Percentiles rank a stretch among this genome's conserved stretches.
Evolutionary conservation across 2,113 vertebrate genomes (phyloP).

Genomic region (Naja naja): DNA sequence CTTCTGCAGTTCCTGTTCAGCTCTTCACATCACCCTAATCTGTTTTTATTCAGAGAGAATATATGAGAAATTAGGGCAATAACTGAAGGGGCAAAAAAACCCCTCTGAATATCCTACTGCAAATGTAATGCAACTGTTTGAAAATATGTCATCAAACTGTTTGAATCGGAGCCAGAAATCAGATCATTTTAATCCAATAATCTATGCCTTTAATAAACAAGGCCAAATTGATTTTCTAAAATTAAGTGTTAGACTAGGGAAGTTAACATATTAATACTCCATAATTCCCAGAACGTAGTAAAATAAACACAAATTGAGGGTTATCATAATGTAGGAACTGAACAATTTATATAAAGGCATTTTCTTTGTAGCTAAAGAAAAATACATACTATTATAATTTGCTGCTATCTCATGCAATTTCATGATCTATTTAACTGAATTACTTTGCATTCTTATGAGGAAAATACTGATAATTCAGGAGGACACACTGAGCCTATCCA

Average conservation of each 20-base stretch:
- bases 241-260: slow-evolving; percentile 45
- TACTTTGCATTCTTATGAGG: slow-evolving; percentile 13
- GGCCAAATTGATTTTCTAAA: slow-evolving; percentile 57
- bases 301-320: slow-evolving; percentile 42
- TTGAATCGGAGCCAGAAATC: slow-evolving; percentile 57
- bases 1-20: not conserved
- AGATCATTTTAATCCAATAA: slow-evolving; percentile 63
- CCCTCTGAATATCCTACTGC: slow-evolving; percentile 31
- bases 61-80: slow-evolving; percentile 33
- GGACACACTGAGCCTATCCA: not conserved
- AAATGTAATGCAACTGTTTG: slow-evolving; percentile 35
- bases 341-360: slow-evolving; percentile 21
- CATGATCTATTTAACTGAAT: slow-evolving; percentile 14
- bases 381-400: slow-evolving; percentile 12
- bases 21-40: slow-evolving; percentile 19
- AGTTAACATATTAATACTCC: slow-evolving; percentile 28
- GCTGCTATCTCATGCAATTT: slow-evolving; percentile 20
- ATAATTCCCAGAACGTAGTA: slow-evolving; percentile 41
- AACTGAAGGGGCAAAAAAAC: slow-evolving; percentile 2
- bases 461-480: slow-evolving; percentile 12
- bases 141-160: slow-evolving; percentile 47
- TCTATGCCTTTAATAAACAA: slow-evolving; percentile 63
- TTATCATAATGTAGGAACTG: slow-evolving; percentile 13
- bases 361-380: slow-evolving; percentile 13
- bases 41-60: slow-evolving; percentile 38